A percentile compares a stretch with the other conserved stretches of the same genome.
These are phyloP conservation scores for Eubasilissa regina DNA, from an alignment of 1,140 invertebrate genomes.

Conservation along the genomic window DNA sequence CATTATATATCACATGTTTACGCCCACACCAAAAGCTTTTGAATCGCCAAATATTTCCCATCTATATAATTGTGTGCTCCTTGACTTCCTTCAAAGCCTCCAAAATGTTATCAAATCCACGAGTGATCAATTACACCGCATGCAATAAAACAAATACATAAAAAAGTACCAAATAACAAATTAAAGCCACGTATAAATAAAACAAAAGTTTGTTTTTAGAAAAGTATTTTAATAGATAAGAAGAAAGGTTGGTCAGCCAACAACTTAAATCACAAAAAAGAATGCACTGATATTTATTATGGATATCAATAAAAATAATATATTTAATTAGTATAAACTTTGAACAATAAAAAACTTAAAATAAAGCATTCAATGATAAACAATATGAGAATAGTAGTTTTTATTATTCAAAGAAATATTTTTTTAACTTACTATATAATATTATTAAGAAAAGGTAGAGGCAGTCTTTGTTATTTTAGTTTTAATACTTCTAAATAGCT, in stretches of 20 bases:
- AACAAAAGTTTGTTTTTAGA: slow-evolving; percentile 14
- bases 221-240: slow-evolving; percentile 30
- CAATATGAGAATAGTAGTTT: slow-evolving; percentile 17
- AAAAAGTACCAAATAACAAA: no score
- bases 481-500: slow-evolving; percentile 54
- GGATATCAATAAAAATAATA: slow-evolving; percentile 25
- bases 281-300: slow-evolving; percentile 9
- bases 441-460: slow-evolving; percentile 42
- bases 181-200: background rate
- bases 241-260: slow-evolving; percentile 23
- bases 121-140: no score
- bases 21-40: no score
- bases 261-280: slow-evolving; percentile 17
- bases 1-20: no score
- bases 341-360: slow-evolving; percentile 30
- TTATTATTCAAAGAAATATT: slow-evolving; percentile 30
- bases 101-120: no score
- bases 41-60: no score
- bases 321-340: slow-evolving; percentile 9
- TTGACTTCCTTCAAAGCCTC: no score
- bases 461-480: slow-evolving; percentile 59
- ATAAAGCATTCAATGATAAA: slow-evolving; percentile 35
- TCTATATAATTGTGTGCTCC: no score
- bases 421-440: slow-evolving; percentile 36
- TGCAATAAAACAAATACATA: no score